A percentile compares a stretch with the other conserved stretches of the same genome.
Conservation (phyloP, 2,888 invertebrate species). For the Rotaria macrura region DNA sequence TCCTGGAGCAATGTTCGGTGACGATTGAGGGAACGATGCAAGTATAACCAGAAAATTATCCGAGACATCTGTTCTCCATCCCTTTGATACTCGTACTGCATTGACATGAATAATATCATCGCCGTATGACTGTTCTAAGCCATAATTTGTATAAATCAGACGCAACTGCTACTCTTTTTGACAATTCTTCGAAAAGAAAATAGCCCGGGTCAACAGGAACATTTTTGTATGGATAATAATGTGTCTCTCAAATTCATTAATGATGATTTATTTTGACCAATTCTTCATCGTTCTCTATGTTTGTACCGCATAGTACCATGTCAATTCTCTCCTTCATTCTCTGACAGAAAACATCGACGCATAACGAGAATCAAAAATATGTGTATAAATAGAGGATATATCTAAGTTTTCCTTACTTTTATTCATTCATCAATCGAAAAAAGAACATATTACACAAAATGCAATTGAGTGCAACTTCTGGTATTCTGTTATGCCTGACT, state of each 20-base stretch:
- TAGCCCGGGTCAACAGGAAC: background rate
- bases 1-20: too few relatives aligned
- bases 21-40: too few relatives aligned
- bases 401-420: background rate
- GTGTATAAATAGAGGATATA: background rate
- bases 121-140: too few relatives aligned
- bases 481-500: background rate
- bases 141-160: too few relatives aligned
- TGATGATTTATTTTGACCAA: background rate
- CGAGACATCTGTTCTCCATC: too few relatives aligned
- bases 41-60: too few relatives aligned
- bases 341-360: background rate
- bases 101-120: too few relatives aligned
- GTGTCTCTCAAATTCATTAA: background rate
- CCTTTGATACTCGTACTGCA: too few relatives aligned
- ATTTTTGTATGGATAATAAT: background rate
- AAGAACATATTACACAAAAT: background rate
- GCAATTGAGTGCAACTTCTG: background rate
- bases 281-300: background rate
- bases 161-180: background rate
- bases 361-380: background rate
- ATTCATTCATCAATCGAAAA: background rate
- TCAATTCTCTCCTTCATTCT: background rate
- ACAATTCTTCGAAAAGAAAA: background rate
- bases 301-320: too few relatives aligned